Evolutionary conservation across 2,113 vertebrate species (phyloP).

Genomic region (Zapus hudsonius): DNA sequence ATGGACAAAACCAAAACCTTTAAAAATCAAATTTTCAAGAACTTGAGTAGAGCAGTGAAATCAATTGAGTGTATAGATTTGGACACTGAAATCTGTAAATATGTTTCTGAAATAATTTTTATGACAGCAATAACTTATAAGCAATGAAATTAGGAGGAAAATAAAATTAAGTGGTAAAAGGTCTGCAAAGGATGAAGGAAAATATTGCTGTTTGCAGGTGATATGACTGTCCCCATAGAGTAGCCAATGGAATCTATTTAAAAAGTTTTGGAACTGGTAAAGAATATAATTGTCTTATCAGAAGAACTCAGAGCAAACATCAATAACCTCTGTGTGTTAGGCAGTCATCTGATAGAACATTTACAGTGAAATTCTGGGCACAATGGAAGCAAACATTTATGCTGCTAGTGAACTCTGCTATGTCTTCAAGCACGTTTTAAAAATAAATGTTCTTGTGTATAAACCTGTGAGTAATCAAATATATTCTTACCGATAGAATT

Average conservation of each 20-base stretch:
- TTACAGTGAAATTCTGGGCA: neutral
- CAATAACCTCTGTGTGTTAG: neutral
- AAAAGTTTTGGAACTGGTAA: neutral
- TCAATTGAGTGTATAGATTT: neutral
- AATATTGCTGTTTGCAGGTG: neutral
- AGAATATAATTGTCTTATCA: neutral
- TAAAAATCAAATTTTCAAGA: neutral
- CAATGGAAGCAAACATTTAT: neutral
- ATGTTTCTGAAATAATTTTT: neutral
- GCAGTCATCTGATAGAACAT: neutral
- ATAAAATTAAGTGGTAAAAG: neutral
- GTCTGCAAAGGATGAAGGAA: neutral
- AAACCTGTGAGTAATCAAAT: neutral
- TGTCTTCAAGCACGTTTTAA: neutral
- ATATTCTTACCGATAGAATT: neutral
- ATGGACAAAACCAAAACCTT: neutral
- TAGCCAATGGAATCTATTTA: neutral
- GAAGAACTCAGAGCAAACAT: neutral
- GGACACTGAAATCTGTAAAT: neutral
- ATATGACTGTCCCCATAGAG: neutral
- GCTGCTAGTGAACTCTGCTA: neutral
- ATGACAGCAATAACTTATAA: neutral
- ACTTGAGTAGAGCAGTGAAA: neutral
- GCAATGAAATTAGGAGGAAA: neutral
- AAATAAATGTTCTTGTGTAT: neutral